These are phyloP conservation scores for Actenoides hombroni DNA, from an alignment of 2,113 vertebrate genomes.

Conservation along the genomic window DNA sequence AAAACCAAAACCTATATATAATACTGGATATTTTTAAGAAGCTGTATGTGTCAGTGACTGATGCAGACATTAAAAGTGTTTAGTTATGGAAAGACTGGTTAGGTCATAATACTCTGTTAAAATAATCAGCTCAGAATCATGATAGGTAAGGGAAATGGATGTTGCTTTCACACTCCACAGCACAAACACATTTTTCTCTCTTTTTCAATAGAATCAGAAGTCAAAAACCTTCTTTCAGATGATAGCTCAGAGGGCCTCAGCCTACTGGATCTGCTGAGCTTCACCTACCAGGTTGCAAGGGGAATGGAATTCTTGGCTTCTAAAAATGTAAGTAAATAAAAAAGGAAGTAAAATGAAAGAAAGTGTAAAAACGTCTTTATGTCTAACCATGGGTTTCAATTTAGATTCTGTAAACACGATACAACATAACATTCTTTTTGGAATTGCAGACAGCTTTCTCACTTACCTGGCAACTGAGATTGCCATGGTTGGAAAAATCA, in stretches of 20 bases:
- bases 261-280: slow-evolving; percentile 92
- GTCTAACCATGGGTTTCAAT: background rate
- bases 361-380: background rate
- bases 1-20: background rate
- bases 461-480: background rate
- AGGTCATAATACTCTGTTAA: background rate
- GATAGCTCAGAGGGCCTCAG: slow-evolving; percentile 86
- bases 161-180: background rate
- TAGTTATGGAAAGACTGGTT: background rate
- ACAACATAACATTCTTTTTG: background rate
- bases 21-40: background rate
- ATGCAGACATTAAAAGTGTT: background rate
- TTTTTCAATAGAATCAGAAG: slow-evolving; percentile 80
- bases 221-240: slow-evolving; percentile 87
- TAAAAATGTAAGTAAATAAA: slow-evolving; percentile 88
- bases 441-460: background rate
- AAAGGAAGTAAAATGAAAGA: background rate
- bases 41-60: background rate
- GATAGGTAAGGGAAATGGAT: background rate
- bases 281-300: slow-evolving; percentile 95
- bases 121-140: background rate
- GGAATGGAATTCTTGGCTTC: slow-evolving; percentile 98
- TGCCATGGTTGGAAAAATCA: background rate
- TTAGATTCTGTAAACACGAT: background rate
- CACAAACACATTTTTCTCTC: background rate